Conservation (phyloP, 2,888 invertebrate genomes). For the Spodoptera picta region DNA sequence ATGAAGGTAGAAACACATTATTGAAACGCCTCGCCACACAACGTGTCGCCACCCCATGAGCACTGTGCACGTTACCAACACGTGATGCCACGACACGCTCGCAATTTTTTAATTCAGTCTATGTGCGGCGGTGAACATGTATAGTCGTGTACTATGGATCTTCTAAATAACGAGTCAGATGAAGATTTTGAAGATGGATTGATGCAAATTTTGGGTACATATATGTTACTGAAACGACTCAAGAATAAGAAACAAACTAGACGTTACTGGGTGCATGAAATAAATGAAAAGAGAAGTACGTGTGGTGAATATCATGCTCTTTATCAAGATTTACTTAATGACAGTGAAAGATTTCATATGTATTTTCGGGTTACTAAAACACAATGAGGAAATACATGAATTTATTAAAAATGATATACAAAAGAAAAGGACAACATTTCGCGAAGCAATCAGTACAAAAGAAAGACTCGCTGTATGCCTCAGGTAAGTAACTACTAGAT, state of each 20-base stretch:
- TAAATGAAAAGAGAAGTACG: background rate
- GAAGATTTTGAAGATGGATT: slow-evolving; percentile 22
- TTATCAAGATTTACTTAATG: no score
- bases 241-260: slow-evolving; percentile 23
- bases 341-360: background rate
- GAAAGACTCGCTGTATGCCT: slow-evolving; percentile 24
- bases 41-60: no score
- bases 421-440: slow-evolving; percentile 27
- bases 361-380: slow-evolving; percentile 30
- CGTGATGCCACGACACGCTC: no score
- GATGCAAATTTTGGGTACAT: slow-evolving; percentile 12
- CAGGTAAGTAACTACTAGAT: slow-evolving; percentile 20
- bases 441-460: slow-evolving; percentile 25
- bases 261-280: slow-evolving; percentile 6
- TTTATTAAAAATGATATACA: slow-evolving; percentile 33
- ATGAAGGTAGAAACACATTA: no score
- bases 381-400: slow-evolving; percentile 28
- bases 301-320: background rate
- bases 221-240: slow-evolving; percentile 25
- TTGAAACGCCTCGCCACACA: no score
- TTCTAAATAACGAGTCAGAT: slow-evolving; percentile 19
- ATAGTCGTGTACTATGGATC: slow-evolving; percentile 14
- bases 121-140: background rate
- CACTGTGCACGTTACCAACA: no score
- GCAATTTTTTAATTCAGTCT: no score